Base-by-base conservation (phyloP, 2,113 vertebrate genomes). In the human region DNA sequence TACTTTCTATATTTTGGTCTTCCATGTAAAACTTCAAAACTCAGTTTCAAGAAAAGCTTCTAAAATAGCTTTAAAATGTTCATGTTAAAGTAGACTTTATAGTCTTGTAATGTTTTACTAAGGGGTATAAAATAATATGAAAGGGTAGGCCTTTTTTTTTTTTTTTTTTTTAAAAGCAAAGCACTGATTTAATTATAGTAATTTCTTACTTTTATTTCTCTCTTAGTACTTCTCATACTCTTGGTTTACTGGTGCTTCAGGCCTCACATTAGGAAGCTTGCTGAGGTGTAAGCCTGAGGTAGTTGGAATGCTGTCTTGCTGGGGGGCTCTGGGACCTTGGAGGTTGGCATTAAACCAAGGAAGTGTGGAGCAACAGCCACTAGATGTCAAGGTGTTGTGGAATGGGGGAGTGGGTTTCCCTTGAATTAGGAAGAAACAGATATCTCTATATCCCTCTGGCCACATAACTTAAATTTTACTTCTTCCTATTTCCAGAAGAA, bases 11-110 rank as follows among this genome's bases (percentile, higher is more conserved):
- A 32, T 87, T 92, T 87, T 23, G n/a, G 43, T 75, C 35, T 97
- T 90, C 89, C 18, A 3, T 23, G 12, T 87, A 94, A 92, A 93
- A 92, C 70, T 78, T 90, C 17, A 88, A 94, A 97, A 78, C 30
- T 64, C 50, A 72, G 16, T 88, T 95, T 96, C 50, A 86, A 92
- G 45, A 48, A 91, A 81, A 38, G 35, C 27, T 89, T 52, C 61
- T 30, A 66, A 35, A 91, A 73, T 50, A 68, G 38, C 76, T 86
- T 66, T 73, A 23, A 59, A 75, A 92, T n/a, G 11, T 96, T 83
- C 38, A 32, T 55, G 38, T 90, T 66, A 50, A 83, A 32, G 16
- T 38, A 50, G 14, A 32, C 27, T 68, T 82, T 16, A 10, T 61
- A 68, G 22, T 57, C 35, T 35, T 43, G 22, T 78, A 55, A 27